A percentile compares a stretch with the other conserved stretches of the same genome.
These are phyloP conservation scores for Hydrolagus affinis DNA, from an alignment of 2,113 vertebrate genomes.

Conservation along the genomic window DNA sequence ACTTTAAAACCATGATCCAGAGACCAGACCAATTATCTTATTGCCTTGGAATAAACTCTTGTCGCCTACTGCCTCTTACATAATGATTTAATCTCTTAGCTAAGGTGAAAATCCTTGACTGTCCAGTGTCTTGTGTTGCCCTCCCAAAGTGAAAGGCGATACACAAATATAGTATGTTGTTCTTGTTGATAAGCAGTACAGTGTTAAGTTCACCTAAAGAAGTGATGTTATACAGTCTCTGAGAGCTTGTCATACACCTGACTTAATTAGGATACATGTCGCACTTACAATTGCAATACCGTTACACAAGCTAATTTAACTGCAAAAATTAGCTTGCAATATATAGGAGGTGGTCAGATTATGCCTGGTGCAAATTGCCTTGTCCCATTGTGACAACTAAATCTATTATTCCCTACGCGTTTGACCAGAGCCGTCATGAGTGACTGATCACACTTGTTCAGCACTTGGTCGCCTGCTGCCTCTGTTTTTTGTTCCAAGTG, in stretches of 20 bases:
- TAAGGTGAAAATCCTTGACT: too few species aligned
- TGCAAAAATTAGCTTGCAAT: constrained; percentile 7
- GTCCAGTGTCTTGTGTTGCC: background rate
- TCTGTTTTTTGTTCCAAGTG: background rate
- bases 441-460: constrained; percentile 24
- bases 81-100: too few species aligned
- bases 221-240: background rate
- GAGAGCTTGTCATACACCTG: background rate
- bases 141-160: background rate
- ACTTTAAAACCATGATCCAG: too few species aligned
- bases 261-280: constrained; percentile 8
- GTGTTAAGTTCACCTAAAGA: background rate
- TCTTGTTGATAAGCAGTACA: background rate
- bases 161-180: background rate
- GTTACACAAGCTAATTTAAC: background rate
- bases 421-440: background rate
- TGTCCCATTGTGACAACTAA: constrained; percentile 22
- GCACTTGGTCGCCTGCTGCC: background rate
- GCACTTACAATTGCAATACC: background rate
- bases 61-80: too few species aligned
- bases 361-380: constrained; percentile 6
- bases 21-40: too few species aligned
- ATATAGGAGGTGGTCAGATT: constrained; percentile 2
- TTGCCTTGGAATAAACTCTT: too few species aligned
- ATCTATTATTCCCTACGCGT: constrained; percentile 20